These are phyloP conservation scores for Ligdia adustata DNA, from an alignment of 2,888 invertebrate species.

Conservation along the genomic window DNA sequence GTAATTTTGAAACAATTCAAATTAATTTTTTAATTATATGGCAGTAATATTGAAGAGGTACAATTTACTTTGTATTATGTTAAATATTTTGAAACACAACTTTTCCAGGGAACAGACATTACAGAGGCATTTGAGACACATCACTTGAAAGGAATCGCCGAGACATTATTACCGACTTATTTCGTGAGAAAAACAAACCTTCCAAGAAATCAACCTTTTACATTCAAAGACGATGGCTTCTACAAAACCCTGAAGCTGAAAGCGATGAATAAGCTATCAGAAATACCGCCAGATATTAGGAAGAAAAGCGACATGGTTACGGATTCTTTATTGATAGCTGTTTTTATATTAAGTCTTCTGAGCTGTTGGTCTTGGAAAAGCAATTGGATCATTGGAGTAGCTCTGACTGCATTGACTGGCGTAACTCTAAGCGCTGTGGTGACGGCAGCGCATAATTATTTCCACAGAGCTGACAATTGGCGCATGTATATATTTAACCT, in stretches of 20 bases:
- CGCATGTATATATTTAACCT: slow-evolving; percentile 92
- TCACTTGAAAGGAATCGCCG: slow-evolving; percentile 84
- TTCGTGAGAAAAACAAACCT: slow-evolving; percentile 85
- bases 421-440: slow-evolving; percentile 64
- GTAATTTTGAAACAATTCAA: no score
- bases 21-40: no score
- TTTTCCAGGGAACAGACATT: slow-evolving; percentile 85
- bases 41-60: no score
- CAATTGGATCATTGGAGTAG: slow-evolving; percentile 52
- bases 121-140: slow-evolving; percentile 86
- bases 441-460: slow-evolving; percentile 90
- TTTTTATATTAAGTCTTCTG: slow-evolving; percentile 53
- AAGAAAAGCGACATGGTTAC: slow-evolving; percentile 63
- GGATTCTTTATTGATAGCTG: slow-evolving; percentile 52
- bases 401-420: slow-evolving; percentile 51
- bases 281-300: slow-evolving; percentile 66
- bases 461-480: slow-evolving; percentile 91
- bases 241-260: slow-evolving; percentile 88
- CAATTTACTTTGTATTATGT: no score
- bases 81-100: no score
- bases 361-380: slow-evolving; percentile 60
- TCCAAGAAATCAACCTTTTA: slow-evolving; percentile 88
- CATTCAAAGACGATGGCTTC: slow-evolving; percentile 90
- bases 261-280: slow-evolving; percentile 79
- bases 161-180: slow-evolving; percentile 86